These are phyloP conservation scores for Oriolus oriolus DNA, from an alignment of 2,113 vertebrate genomes.

Conservation along the genomic window DNA sequence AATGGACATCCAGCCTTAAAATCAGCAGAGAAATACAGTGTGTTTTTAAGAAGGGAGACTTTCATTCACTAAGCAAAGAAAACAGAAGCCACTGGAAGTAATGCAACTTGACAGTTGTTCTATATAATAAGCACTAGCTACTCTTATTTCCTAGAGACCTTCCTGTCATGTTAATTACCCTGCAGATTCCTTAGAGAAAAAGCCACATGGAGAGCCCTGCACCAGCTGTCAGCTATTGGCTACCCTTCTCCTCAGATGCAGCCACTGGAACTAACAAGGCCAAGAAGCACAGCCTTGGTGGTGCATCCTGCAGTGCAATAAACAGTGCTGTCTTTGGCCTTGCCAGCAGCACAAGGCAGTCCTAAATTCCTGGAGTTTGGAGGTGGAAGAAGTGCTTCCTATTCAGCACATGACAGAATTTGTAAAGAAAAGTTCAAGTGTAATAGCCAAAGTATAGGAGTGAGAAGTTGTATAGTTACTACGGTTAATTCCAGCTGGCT, in stretches of 20 bases:
- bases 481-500: background rate
- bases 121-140: background rate
- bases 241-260: conserved; percentile 14
- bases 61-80: background rate
- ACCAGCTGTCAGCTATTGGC: conserved; percentile 43
- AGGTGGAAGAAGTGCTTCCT: background rate
- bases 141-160: conserved; percentile 15
- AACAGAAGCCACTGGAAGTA: conserved; percentile 38
- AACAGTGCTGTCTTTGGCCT: background rate
- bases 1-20: background rate
- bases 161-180: conserved; percentile 44
- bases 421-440: background rate
- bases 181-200: conserved; percentile 20
- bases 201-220: background rate
- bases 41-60: background rate
- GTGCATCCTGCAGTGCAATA: background rate
- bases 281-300: background rate
- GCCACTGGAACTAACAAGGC: conserved; percentile 32
- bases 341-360: background rate
- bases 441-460: background rate
- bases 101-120: conserved; percentile 17
- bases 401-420: background rate
- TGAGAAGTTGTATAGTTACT: background rate
- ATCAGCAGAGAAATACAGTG: background rate
- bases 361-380: background rate